Conservation (phyloP, 2,888 invertebrate genomes). For the Fabriciana adippe region DNA sequence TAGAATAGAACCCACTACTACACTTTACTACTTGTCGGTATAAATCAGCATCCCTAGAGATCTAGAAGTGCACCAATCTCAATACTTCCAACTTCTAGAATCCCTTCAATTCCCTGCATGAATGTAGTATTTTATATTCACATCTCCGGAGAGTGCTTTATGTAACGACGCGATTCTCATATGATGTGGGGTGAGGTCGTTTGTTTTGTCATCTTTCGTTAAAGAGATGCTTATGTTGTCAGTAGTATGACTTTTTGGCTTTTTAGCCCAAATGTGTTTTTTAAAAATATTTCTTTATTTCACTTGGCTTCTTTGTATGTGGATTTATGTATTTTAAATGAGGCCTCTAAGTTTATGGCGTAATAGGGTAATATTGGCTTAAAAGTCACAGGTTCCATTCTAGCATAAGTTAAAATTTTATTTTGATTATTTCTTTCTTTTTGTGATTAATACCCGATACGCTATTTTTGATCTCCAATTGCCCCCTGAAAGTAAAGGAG, state of each 20-base stretch:
- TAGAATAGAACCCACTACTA: no score
- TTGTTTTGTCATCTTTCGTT: constrained; percentile 10
- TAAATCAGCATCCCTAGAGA: no score
- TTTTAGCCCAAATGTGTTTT: not conserved
- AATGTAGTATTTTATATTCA: constrained; percentile 11
- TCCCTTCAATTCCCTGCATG: not conserved
- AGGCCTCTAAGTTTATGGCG: no score
- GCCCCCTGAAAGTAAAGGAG: not conserved
- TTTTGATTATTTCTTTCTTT: no score
- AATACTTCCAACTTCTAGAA: not conserved
- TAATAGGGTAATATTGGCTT: no score
- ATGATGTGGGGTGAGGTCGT: constrained; percentile 17
- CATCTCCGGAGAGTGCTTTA: constrained; percentile 5
- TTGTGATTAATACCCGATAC: no score
- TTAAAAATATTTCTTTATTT: not conserved
- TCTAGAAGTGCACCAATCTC: not conserved
- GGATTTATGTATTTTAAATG: no score
- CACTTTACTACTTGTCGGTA: no score
- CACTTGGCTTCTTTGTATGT: no score
- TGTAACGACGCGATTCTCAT: constrained; percentile 9
- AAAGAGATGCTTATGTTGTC: not conserved
- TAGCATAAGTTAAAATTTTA: not conserved
- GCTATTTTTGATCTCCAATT: no score
- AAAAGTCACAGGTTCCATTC: no score
- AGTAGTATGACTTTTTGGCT: not conserved